These are phyloP conservation scores for Coecobrya sp. DNA, from an alignment of 2,888 invertebrate genomes.

Conservation along the genomic window DNA sequence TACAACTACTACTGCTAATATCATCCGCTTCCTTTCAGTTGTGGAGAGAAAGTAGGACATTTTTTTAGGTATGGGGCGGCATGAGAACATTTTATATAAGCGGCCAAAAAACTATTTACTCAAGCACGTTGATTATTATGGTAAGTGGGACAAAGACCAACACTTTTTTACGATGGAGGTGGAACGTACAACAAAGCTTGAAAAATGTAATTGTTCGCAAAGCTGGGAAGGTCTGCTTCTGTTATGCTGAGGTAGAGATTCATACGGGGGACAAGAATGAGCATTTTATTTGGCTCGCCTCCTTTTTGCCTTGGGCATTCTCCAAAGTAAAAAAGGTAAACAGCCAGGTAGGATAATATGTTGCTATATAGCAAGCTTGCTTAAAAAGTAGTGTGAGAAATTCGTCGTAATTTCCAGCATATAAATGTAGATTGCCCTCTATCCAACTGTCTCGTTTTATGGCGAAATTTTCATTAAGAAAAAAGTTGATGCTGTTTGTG, in stretches of 20 bases:
- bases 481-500: neutral
- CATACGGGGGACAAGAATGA: too few relatives aligned
- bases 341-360: neutral
- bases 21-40: neutral
- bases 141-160: neutral
- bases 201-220: conserved; percentile 27
- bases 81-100: neutral
- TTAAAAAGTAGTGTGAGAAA: neutral
- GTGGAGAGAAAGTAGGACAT: neutral
- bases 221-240: neutral
- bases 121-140: neutral
- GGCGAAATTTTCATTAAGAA: conserved; percentile 23
- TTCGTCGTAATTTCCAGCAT: conserved; percentile 4
- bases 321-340: conserved; percentile 3
- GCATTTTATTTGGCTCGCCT: neutral
- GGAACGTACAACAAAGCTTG: neutral
- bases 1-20: neutral
- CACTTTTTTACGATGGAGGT: conserved; percentile 13
- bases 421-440: conserved; percentile 27
- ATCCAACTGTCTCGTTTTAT: conserved; percentile 19
- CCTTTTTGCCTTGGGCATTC: neutral
- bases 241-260: conserved; percentile 4
- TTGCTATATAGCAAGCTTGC: neutral
- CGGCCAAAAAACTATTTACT: neutral
- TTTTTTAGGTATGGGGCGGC: neutral